Evolutionary conservation across 2,113 vertebrate genomes (phyloP).

Genomic region (Acanthisitta chloris): DNA sequence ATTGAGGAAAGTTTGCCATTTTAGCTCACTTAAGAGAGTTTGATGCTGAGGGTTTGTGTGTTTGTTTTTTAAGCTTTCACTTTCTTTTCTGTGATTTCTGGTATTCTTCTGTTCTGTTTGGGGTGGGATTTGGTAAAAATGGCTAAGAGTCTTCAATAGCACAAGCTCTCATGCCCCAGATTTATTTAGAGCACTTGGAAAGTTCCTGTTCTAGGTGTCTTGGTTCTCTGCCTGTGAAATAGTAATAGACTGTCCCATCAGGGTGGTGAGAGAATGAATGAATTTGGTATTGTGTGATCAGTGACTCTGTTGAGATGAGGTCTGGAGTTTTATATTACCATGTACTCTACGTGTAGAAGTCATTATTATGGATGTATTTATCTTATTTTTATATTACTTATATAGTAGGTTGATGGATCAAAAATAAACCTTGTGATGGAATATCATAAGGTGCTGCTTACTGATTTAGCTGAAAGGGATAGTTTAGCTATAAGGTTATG

Average conservation of each 20-base stretch:
- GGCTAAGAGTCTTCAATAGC: neutral
- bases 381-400: neutral
- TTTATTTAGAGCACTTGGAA: neutral
- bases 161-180: neutral
- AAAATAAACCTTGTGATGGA: neutral
- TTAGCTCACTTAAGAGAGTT: neutral
- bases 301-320: neutral
- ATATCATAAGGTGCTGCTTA: neutral
- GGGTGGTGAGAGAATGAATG: neutral
- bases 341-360: neutral
- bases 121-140: neutral
- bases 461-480: neutral
- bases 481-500: neutral
- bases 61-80: neutral
- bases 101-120: neutral
- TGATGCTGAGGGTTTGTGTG: neutral
- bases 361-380: neutral
- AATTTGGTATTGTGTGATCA: neutral
- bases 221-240: neutral
- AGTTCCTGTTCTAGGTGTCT: neutral
- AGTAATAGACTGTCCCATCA: neutral
- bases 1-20: neutral
- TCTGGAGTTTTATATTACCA: neutral
- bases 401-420: neutral
- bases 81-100: neutral